Conservation (phyloP, 2,888 invertebrate species). For the Camptogramma bilineatum region DNA sequence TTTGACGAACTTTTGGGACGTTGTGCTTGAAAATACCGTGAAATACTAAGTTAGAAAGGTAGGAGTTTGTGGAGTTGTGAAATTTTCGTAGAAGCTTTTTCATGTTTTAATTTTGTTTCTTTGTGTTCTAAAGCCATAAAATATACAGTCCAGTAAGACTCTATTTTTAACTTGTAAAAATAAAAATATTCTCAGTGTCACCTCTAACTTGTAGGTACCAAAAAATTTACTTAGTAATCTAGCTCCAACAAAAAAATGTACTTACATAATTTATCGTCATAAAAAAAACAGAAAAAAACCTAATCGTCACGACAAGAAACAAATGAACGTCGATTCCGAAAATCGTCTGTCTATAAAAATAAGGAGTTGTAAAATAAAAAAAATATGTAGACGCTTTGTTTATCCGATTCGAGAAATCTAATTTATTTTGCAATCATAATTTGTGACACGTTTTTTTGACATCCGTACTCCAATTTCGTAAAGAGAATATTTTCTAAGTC, state of each 20-base stretch:
- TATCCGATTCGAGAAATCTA: too few relatives aligned
- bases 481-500: not conserved
- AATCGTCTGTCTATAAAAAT: not conserved
- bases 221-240: not conserved
- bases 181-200: constrained; percentile 31
- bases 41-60: constrained; percentile 28
- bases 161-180: constrained; percentile 28
- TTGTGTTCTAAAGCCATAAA: not conserved
- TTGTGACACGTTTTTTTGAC: too few relatives aligned
- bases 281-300: too few relatives aligned
- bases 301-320: too few relatives aligned
- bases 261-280: not conserved
- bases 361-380: too few relatives aligned
- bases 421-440: too few relatives aligned
- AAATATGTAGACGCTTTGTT: too few relatives aligned
- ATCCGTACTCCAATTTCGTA: not conserved
- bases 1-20: constrained; percentile 56
- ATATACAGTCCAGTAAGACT: not conserved
- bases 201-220: not conserved
- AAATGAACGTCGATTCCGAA: not conserved
- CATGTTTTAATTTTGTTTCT: constrained; percentile 7
- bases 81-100: constrained; percentile 9
- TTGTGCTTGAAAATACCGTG: constrained; percentile 49
- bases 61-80: constrained; percentile 15
- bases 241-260: not conserved